These are phyloP conservation scores for Leptobrachium leishanense DNA, from an alignment of 2,113 vertebrate genomes.

Conservation along the genomic window DNA sequence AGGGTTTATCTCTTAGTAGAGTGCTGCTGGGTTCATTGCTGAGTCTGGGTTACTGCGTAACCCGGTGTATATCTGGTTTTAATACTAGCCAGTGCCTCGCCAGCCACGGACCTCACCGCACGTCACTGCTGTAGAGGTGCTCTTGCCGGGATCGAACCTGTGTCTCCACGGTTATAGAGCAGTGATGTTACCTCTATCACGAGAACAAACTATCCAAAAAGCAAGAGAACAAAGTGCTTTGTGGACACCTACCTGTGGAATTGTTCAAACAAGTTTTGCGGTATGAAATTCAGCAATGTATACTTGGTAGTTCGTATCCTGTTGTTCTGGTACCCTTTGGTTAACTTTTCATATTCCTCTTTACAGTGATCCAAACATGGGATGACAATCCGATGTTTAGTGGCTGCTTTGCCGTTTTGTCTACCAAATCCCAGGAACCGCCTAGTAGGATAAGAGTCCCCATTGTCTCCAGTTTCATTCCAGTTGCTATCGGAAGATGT, in stretches of 20 bases:
- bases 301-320: slow-evolving; percentile 93
- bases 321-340: slow-evolving; percentile 79
- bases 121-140: no score
- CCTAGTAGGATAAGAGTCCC: not conserved
- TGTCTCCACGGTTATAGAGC: no score
- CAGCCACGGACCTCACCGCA: no score
- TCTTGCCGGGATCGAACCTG: no score
- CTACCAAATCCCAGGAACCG: slow-evolving; percentile 40
- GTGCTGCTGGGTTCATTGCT: no score
- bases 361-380: slow-evolving; percentile 71
- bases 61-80: no score
- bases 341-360: slow-evolving; percentile 74
- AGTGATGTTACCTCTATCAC: no score
- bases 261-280: slow-evolving; percentile 93
- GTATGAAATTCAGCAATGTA: slow-evolving; percentile 85
- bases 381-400: slow-evolving; percentile 74
- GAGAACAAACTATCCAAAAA: no score
- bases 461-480: slow-evolving; percentile 22
- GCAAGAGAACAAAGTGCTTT: no score
- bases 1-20: no score
- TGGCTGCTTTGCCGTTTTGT: slow-evolving; percentile 6
- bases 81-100: no score
- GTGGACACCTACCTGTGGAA: slow-evolving; percentile 84
- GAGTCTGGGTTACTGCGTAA: no score
- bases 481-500: slow-evolving; percentile 49